Base-by-base conservation (phyloP, 2,888 invertebrate species). In the Onchidella celtica region DNA sequence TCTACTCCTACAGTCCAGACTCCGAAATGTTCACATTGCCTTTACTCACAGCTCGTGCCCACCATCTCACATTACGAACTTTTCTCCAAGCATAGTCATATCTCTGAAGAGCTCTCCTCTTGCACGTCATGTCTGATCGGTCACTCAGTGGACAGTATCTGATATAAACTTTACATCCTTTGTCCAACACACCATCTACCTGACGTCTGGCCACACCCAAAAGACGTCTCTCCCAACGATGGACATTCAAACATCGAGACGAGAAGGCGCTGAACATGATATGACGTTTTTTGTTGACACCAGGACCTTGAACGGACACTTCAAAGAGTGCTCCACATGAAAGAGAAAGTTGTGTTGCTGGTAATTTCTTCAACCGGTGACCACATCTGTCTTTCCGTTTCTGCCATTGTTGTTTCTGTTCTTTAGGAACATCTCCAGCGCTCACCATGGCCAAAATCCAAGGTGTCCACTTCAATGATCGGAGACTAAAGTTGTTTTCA, bases 401-500 rank as follows among this genome's bases (percentile, higher is more conserved):
- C 17, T 1, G 21, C 65, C 63, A 72, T 24, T 29, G n/a, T 29
- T 29, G 34, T 32, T 61, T 4, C 32, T 36, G 47, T n/a, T 24
- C 40, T n/a, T 40, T 63, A 4, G 65, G 47, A 29, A 47, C 11
- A 24, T 69, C 70, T 1, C 59, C 38, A 55, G 24, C 14, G 40
- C 40, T 38, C 4, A 78, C 78, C 11, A 84, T 82, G 1, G 85
- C 86, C 17, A 89, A 82, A 72, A 82, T 84, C 90, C 89, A 90
- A 11, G 84, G 80, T 32, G 87, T 85, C 90, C 90, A 90, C 29
- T 79, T 82, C 29, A 85, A 68, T 27, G 83, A 40, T 17, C 84
- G 87, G 17, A 87, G 76, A 6, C 77, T 74, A 82, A 89, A 89
- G 47, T 86, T 84, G 47, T 80, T 85, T 47, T 87, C 84, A 4